phyloP scores from a whole-genome alignment of 2,888 invertebrate species.

The Ormyrus labotus region DNA sequence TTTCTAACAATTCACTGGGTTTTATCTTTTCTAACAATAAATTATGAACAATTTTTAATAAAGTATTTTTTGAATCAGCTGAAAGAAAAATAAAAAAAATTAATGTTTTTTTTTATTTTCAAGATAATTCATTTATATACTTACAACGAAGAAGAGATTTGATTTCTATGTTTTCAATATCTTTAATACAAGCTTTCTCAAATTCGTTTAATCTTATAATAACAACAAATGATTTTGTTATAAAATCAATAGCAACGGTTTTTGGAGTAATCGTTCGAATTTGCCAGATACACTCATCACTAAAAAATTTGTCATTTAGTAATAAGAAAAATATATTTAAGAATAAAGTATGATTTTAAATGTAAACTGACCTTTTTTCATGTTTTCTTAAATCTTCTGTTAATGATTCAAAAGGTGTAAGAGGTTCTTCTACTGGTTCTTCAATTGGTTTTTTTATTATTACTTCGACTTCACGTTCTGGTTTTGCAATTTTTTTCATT shows the following conservation, averaged over 20 bases:
- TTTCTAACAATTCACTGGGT: constrained; percentile 46
- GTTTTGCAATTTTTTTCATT: background rate
- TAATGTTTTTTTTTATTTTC: constrained; percentile 11
- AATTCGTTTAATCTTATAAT: constrained; percentile 59
- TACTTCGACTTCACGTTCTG: background rate
- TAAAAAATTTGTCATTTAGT: constrained; percentile 54
- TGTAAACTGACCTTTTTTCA: constrained; percentile 37
- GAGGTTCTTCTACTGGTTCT: constrained; percentile 9
- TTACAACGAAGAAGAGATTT: constrained; percentile 63
- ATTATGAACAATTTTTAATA: constrained; percentile 64
- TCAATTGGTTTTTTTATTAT: background rate
- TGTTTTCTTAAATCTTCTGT: constrained; percentile 23
- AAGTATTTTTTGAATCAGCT: constrained; percentile 59
- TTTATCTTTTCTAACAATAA: constrained; percentile 64
- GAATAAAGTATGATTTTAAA: constrained; percentile 3
- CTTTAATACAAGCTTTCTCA: constrained; percentile 26
- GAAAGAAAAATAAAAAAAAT: constrained; percentile 36
- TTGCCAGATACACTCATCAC: constrained; percentile 66
- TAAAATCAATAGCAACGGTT: constrained; percentile 63
- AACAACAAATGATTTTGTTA: constrained; percentile 65
- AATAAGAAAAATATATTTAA: background rate
- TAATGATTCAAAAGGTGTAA: constrained; percentile 36
- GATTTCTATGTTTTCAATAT: constrained; percentile 60
- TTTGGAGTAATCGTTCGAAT: constrained; percentile 59
- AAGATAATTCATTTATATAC: constrained; percentile 35